Conservation (phyloP, 2,113 vertebrate genomes). For the Aptenodytes forsteri region DNA sequence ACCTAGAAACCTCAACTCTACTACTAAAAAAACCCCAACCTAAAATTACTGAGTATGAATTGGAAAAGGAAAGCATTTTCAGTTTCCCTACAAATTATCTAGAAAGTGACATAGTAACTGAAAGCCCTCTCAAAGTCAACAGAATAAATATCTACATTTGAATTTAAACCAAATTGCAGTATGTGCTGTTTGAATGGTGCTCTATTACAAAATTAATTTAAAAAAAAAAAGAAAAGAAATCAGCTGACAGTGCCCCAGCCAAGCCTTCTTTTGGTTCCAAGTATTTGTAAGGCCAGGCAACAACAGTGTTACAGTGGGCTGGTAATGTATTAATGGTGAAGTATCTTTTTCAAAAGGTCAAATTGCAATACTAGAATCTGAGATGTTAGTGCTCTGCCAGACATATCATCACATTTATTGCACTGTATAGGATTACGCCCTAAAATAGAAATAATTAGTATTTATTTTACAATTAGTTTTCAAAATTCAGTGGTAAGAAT, state of each 20-base stretch:
- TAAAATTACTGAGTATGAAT: neutral
- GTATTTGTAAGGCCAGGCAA: slow-evolving; percentile 11
- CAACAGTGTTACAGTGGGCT: neutral
- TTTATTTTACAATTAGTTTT: neutral
- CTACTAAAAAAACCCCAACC: neutral
- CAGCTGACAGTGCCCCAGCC: neutral
- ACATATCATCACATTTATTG: neutral
- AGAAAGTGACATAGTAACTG: neutral
- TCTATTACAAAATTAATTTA: neutral
- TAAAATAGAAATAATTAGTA: neutral
- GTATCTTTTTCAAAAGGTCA: neutral
- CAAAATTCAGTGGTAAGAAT: neutral
- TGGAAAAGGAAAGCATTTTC: neutral
- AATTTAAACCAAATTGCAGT: slow-evolving; percentile 8
- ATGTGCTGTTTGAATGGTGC: slow-evolving; percentile 41
- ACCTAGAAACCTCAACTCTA: neutral
- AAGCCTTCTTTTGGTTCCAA: neutral
- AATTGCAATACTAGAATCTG: neutral
- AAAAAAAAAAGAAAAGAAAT: neutral
- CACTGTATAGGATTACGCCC: neutral
- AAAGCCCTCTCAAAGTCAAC: neutral
- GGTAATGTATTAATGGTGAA: neutral
- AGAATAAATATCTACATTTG: neutral
- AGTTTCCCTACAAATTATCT: neutral
- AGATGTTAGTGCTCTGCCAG: neutral